Evolutionary conservation across 2,888 invertebrate species (phyloP).

Genomic region (Metopia argyrocephala): DNA sequence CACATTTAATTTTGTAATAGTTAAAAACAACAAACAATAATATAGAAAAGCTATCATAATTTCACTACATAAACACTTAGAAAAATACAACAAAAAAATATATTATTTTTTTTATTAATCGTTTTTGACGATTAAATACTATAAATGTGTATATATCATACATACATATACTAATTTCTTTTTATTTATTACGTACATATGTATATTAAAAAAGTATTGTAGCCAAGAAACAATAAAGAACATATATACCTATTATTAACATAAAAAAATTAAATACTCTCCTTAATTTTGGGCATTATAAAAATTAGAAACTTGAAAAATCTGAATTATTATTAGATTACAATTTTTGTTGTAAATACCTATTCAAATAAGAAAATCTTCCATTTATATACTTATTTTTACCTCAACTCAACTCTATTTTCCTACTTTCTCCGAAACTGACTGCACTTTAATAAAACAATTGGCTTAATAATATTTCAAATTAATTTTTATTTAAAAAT

Average conservation of each 20-base stretch:
- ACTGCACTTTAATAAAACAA: conserved; percentile 9
- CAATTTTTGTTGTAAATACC: not conserved
- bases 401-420: not conserved
- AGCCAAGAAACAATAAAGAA: conserved; percentile 13
- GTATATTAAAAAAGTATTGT: conserved; percentile 9
- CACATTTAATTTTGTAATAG: conserved; percentile 27
- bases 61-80: too few relatives aligned
- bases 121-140: conserved; percentile 38
- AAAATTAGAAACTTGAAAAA: not conserved
- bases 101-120: conserved; percentile 35
- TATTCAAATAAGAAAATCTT: conserved; percentile 20
- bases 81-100: conserved; percentile 9
- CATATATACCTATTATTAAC: too few relatives aligned
- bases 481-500: conserved; percentile 27
- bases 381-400: conserved; percentile 7
- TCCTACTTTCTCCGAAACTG: not conserved
- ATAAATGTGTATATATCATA: too few relatives aligned
- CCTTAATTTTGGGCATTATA: conserved; percentile 33
- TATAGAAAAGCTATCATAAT: conserved; percentile 26
- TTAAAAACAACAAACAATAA: conserved; percentile 28
- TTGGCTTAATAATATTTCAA: conserved; percentile 17
- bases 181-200: conserved; percentile 29
- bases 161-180: conserved; percentile 8
- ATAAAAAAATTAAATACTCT: conserved; percentile 8
- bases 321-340: not conserved